Evolutionary conservation across 2,797 vertebrate genomes (phyloP).

Genomic region (Notoglanidium macrostoma): DNA sequence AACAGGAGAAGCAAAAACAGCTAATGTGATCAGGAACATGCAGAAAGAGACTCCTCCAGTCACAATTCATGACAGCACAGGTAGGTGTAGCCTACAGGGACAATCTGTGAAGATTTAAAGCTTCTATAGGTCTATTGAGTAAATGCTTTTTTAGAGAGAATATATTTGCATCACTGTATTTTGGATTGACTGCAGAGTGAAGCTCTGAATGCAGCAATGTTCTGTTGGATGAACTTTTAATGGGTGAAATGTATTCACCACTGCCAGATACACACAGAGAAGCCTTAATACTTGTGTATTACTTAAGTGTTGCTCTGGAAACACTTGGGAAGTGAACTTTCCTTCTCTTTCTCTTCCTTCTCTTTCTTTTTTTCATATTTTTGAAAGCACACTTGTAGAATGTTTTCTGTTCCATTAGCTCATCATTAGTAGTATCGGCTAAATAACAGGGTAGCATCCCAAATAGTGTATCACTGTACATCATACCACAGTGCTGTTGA

Average conservation of each 20-base stretch:
- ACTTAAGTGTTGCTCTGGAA: conserved; percentile 55
- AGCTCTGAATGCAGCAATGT: conserved; percentile 51
- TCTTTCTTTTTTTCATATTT: not conserved
- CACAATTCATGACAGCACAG: conserved; percentile 53
- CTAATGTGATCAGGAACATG: not conserved
- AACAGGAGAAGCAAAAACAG: conserved; percentile 18
- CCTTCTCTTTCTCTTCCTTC: not conserved
- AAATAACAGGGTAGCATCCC: not conserved
- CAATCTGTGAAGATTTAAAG: not conserved
- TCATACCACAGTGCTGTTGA: not conserved
- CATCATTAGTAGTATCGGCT: not conserved
- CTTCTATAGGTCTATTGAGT: not conserved
- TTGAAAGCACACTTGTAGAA: not conserved
- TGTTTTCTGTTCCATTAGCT: not conserved
- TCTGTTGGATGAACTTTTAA: conserved; percentile 59
- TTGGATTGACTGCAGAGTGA: not conserved
- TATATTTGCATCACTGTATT: conserved; percentile 1
- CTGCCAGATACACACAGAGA: conserved; percentile 57
- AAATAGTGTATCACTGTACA: not conserved
- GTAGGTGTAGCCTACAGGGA: conserved; percentile 57
- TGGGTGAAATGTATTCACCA: conserved; percentile 60
- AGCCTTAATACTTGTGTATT: conserved; percentile 44
- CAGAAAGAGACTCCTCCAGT: conserved; percentile 11
- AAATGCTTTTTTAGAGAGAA: too few species aligned
- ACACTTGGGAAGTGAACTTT: not conserved